Base-by-base conservation (phyloP, 2,888 invertebrate species). In the Prosapia bicincta region DNA sequence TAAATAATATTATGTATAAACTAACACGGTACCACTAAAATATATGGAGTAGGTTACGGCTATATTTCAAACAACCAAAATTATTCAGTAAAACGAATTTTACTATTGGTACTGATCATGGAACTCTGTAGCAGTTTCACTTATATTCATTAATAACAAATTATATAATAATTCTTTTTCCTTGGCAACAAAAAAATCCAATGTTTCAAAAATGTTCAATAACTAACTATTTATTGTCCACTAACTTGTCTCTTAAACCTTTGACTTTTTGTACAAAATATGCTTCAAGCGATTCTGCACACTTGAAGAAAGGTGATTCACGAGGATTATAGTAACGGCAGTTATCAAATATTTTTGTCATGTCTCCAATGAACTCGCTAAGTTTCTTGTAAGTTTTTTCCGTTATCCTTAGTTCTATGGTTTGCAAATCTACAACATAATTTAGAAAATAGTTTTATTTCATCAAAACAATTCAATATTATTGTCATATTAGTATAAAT, bases 331-430 rank as follows among this genome's bases (percentile, higher is more conserved):
- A 98, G 84, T 96, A 96, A 80, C 98, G 93, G 88, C 99, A 99
- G 87, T 99, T 99, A 87, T 99, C 98, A 86, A 99, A 98, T 84
- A 99, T 97, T 87, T 97, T 96, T 79, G 96, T 97, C 92, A 98
- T 96, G 85, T 99, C 99, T 84, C 96, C 96, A 83, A 98, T 95
- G 86, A 98, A 98, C 84, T 99, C 97, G 84, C 95, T 93, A 81
- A 98, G 88, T 84, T 92, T 94, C 83, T 91, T 92, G 85, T 98
- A 98, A 71, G 88, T 89, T 83, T 91, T 91, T 81, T 92, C 91
- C 83, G 92, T 92, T 84, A 98, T 92, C 86, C 95, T 93, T 79
- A 89, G 88, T 86, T 97, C 96, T 81, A 99, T 94, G 82, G 94
- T 95, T 85, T 96, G 94, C 81, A 99, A 88, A 91, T 99, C 98